These are phyloP conservation scores for Encarsia formosa DNA, from an alignment of 2,888 invertebrate species.

Conservation along the genomic window DNA sequence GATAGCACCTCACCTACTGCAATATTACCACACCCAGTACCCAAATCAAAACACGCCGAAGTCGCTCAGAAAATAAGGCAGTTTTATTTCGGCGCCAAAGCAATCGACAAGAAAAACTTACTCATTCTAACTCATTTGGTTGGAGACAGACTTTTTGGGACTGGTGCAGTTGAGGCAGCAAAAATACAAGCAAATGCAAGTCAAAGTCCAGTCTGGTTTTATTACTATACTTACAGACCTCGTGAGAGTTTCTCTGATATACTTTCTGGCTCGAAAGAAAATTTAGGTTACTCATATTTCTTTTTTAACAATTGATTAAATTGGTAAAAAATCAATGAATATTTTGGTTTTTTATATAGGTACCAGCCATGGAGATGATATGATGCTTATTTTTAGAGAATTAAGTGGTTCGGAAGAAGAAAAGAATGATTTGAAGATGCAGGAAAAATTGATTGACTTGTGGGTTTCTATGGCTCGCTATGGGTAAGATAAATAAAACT, in stretches of 20 bases:
- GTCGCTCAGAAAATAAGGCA: constrained; percentile 55
- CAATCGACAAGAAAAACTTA: constrained; percentile 51
- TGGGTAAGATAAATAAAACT: constrained; percentile 50
- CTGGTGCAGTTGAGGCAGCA: constrained; percentile 56
- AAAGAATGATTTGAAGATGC: constrained; percentile 53
- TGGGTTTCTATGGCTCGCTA: constrained; percentile 55
- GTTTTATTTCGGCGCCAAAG: constrained; percentile 53
- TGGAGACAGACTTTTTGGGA: constrained; percentile 60
- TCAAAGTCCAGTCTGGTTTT: constrained; percentile 58
- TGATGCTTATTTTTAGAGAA: constrained; percentile 59
- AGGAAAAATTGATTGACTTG: constrained; percentile 54
- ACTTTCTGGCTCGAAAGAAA: constrained; percentile 49
- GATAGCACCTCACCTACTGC: constrained; percentile 58
- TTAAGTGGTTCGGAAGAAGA: constrained; percentile 51
- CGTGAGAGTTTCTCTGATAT: constrained; percentile 54
- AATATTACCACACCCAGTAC: constrained; percentile 57
- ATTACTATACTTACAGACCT: constrained; percentile 58
- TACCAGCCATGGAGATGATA: constrained; percentile 12
- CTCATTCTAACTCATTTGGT: constrained; percentile 51
- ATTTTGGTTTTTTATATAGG: background rate
- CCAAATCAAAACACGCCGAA: constrained; percentile 44
- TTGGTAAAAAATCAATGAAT: background rate
- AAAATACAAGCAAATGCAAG: constrained; percentile 55
- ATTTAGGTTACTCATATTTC: constrained; percentile 54
- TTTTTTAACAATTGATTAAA: background rate